Conservation (phyloP, 53 echinoderm and acorn worm genomes). For the Paelopatides confundens region DNA sequence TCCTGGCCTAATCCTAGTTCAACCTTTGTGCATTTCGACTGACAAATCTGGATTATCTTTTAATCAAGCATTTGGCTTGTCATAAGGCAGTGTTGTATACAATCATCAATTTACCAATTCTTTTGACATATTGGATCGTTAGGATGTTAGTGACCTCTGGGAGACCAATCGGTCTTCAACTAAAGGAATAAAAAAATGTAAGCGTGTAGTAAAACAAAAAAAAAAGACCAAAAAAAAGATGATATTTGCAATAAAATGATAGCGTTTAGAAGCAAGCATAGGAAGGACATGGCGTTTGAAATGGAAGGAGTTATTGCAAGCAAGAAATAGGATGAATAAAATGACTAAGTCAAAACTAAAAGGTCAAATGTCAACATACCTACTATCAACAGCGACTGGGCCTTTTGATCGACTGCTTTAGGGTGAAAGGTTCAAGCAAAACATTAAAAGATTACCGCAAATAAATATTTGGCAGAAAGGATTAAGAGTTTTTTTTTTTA, state of each 20-base stretch:
- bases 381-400: conserved; percentile 42
- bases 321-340: background rate
- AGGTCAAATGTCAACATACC: conserved; percentile 53
- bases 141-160: no score
- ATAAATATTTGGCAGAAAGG: conserved; percentile 4
- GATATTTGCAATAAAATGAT: background rate
- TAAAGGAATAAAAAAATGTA: background rate
- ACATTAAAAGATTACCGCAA: conserved; percentile 29
- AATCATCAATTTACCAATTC: no score
- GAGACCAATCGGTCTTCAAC: background rate
- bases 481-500: background rate
- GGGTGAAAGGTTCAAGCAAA: conserved; percentile 40
- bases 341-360: conserved; percentile 14
- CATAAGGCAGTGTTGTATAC: no score
- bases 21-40: no score
- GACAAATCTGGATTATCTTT: no score
- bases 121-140: no score
- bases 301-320: background rate
- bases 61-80: no score
- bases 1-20: no score
- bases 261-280: background rate
- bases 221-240: background rate
- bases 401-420: conserved; percentile 37
- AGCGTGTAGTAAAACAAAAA: background rate
- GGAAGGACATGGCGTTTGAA: background rate